phyloP scores from a whole-genome alignment of 1,140 invertebrate genomes.

The Leptinotarsa lineolata region DNA sequence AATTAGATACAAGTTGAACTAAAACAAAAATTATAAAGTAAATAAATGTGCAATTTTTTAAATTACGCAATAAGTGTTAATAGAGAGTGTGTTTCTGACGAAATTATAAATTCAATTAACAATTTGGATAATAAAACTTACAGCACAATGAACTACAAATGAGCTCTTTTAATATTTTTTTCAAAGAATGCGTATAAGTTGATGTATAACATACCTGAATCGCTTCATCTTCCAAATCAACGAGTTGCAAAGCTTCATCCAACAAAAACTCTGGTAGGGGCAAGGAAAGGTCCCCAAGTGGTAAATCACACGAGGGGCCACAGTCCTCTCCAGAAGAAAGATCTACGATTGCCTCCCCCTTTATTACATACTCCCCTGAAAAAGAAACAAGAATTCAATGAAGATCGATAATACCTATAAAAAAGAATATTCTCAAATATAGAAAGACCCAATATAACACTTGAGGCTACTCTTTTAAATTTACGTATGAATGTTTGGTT shows the following conservation, averaged over 20 bases:
- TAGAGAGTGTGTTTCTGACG: too few relatives aligned
- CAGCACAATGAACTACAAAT: too few relatives aligned
- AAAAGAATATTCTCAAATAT: not conserved
- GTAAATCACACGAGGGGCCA: slow-evolving; percentile 48
- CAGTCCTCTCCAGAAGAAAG: slow-evolving; percentile 41
- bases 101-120: too few relatives aligned
- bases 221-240: slow-evolving; percentile 68
- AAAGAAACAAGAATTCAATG: slow-evolving; percentile 30
- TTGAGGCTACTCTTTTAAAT: too few relatives aligned
- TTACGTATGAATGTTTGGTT: too few relatives aligned
- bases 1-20: too few relatives aligned
- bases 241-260: slow-evolving; percentile 73
- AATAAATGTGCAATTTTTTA: too few relatives aligned
- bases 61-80: too few relatives aligned
- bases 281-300: slow-evolving; percentile 56
- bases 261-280: slow-evolving; percentile 67
- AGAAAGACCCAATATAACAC: too few relatives aligned
- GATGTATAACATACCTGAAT: slow-evolving; percentile 54
- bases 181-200: not conserved
- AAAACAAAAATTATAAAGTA: too few relatives aligned
- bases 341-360: slow-evolving; percentile 55
- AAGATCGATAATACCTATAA: not conserved
- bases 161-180: too few relatives aligned
- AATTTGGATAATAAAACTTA: too few relatives aligned
- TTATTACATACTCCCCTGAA: slow-evolving; percentile 67